phyloP scores from a whole-genome alignment of 2,888 invertebrate genomes.

The Serripes groenlandicus region DNA sequence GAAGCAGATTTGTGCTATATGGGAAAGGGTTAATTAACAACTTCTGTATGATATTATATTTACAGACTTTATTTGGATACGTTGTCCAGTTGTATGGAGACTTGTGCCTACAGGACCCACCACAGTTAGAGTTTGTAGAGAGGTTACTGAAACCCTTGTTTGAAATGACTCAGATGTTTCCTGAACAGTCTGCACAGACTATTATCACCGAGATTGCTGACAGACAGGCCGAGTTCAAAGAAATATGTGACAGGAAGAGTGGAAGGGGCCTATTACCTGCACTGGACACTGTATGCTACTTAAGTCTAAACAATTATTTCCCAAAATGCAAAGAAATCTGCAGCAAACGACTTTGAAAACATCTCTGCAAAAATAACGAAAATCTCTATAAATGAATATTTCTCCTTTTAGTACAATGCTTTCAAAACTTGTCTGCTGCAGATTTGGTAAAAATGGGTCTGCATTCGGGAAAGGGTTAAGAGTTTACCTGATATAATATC shows the following conservation, averaged over 20 bases:
- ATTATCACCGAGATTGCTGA: slow-evolving; percentile 67
- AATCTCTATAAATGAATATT: too few relatives aligned
- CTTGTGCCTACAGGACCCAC: slow-evolving; percentile 86
- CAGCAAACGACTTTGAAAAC: too few relatives aligned
- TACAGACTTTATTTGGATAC: slow-evolving; percentile 90
- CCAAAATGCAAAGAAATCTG: too few relatives aligned
- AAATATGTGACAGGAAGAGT: slow-evolving; percentile 72
- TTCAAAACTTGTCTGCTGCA: not conserved
- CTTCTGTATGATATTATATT: too few relatives aligned
- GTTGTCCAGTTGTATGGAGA: slow-evolving; percentile 93
- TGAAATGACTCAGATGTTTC: slow-evolving; percentile 91
- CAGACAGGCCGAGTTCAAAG: slow-evolving; percentile 71
- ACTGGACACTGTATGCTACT: slow-evolving; percentile 82
- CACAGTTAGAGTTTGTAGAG: slow-evolving; percentile 79
- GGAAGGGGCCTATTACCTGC: slow-evolving; percentile 86
- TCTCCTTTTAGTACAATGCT: not conserved
- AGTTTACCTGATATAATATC: too few relatives aligned
- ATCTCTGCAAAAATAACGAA: too few relatives aligned
- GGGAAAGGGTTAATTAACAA: too few relatives aligned
- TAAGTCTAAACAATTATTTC: too few relatives aligned
- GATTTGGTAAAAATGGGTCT: too few relatives aligned
- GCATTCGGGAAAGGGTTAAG: too few relatives aligned
- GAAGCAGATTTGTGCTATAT: too few relatives aligned
- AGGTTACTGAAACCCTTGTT: slow-evolving; percentile 88
- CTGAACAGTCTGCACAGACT: slow-evolving; percentile 90